Evolutionary conservation across 2,797 vertebrate genomes (phyloP).

Genomic region (Manis crassicaudata): DNA sequence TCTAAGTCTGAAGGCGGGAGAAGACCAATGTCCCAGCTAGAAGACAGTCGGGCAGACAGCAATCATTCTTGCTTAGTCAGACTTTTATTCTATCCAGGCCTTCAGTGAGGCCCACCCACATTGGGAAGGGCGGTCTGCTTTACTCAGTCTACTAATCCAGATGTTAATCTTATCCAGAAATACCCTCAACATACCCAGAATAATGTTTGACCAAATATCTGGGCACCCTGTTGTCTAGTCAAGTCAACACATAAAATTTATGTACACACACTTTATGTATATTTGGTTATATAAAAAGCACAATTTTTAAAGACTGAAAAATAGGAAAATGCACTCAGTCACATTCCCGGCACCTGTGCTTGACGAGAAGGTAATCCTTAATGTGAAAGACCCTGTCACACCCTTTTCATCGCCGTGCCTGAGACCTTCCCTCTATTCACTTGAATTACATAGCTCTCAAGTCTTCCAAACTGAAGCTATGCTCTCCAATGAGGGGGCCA

Average conservation of each 20-base stretch:
- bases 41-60: background rate
- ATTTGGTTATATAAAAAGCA: background rate
- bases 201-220: background rate
- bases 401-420: background rate
- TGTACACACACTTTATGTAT: background rate
- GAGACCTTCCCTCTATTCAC: background rate
- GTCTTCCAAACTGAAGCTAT: background rate
- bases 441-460: background rate
- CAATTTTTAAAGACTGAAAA: background rate
- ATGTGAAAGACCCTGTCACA: background rate
- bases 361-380: background rate
- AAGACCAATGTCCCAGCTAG: background rate
- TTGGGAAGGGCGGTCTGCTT: background rate
- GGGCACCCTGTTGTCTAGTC: no score
- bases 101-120: background rate
- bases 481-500: slow-evolving; percentile 40
- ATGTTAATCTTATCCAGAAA: background rate
- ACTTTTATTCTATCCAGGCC: background rate
- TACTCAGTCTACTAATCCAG: background rate
- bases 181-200: background rate
- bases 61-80: background rate
- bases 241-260: background rate
- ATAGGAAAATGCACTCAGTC: background rate
- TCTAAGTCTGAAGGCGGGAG: background rate
- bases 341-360: background rate